phyloP scores from a whole-genome alignment of 2,888 invertebrate species.

The Diabrotica balteata region DNA sequence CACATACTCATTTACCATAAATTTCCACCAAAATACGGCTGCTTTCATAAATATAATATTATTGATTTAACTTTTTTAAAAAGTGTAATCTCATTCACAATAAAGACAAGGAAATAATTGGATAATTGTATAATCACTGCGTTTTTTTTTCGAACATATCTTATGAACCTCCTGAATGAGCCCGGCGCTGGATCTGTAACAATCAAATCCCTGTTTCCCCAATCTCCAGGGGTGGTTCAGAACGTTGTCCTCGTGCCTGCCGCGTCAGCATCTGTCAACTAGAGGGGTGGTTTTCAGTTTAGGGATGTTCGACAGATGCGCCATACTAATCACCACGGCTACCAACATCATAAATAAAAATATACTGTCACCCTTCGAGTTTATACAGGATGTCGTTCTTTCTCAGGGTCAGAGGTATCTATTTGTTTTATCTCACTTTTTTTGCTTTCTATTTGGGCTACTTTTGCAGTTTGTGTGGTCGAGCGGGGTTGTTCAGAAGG shows the following conservation, averaged over 20 bases:
- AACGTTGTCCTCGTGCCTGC: constrained; percentile 31
- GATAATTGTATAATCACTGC: too few relatives aligned
- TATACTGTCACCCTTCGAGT: neutral
- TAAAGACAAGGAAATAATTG: too few relatives aligned
- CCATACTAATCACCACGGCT: constrained; percentile 46
- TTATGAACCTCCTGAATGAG: too few relatives aligned
- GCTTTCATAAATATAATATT: too few relatives aligned
- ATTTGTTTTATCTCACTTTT: constrained; percentile 4
- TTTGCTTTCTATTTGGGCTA: neutral
- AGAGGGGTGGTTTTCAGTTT: constrained; percentile 37
- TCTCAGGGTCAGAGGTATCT: constrained; percentile 4
- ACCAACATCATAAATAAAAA: constrained; percentile 39
- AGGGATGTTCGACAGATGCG: constrained; percentile 50
- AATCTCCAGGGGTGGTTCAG: constrained; percentile 17
- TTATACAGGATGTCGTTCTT: constrained; percentile 22
- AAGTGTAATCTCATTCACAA: too few relatives aligned
- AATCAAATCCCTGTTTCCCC: constrained; percentile 4
- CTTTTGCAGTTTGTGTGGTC: constrained; percentile 3
- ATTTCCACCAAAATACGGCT: too few relatives aligned
- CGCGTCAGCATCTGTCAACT: constrained; percentile 46
- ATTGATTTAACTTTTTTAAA: too few relatives aligned
- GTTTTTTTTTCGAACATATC: too few relatives aligned
- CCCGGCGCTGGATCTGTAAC: too few relatives aligned
- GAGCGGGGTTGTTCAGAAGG: constrained; percentile 3
- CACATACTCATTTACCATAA: too few relatives aligned